A percentile compares a stretch with the other conserved stretches of the same genome.
phyloP scores from a whole-genome alignment of 1,140 invertebrate species.

The Drosophila lacteicornis region DNA sequence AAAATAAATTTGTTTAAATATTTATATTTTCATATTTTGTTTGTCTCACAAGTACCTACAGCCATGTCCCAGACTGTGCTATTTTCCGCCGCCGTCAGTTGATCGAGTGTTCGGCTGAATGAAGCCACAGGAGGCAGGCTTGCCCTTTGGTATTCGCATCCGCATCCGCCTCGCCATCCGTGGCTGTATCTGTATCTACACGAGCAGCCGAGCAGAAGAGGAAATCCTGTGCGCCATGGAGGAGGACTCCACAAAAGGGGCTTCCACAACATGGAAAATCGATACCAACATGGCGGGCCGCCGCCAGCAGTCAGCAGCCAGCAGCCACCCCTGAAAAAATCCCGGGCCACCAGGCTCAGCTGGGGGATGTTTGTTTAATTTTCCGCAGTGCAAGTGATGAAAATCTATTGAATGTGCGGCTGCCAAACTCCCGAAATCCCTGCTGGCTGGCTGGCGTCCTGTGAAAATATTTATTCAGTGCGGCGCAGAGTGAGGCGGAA shows the following conservation, averaged over 20 bases:
- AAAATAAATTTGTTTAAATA: too few species aligned
- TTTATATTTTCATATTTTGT: not conserved
- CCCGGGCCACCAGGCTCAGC: constrained; percentile 20
- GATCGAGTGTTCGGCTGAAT: constrained; percentile 45
- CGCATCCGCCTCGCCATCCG: constrained; percentile 8
- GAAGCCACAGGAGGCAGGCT: constrained; percentile 15
- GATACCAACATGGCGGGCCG: constrained; percentile 53
- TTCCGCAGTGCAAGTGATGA: constrained; percentile 77
- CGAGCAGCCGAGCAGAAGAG: constrained; percentile 40
- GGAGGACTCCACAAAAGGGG: constrained; percentile 28
- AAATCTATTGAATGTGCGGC: constrained; percentile 78
- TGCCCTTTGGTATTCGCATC: constrained; percentile 27
- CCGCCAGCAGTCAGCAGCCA: constrained; percentile 16
- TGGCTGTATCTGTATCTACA: constrained; percentile 48
- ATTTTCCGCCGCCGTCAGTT: constrained; percentile 4
- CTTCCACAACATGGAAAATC: constrained; percentile 62
- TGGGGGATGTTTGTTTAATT: constrained; percentile 83
- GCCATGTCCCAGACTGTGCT: constrained; percentile 2
- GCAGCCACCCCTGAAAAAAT: constrained; percentile 24
- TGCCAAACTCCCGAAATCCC: constrained; percentile 44
- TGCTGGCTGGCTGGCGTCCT: constrained; percentile 33
- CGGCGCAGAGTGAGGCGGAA: constrained; percentile 69
- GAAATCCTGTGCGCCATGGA: constrained; percentile 65
- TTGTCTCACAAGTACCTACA: not conserved
- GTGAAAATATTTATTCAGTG: constrained; percentile 73